These are phyloP conservation scores for Serranus cabrilla DNA, from an alignment of 2,797 vertebrate genomes.

Conservation along the genomic window DNA sequence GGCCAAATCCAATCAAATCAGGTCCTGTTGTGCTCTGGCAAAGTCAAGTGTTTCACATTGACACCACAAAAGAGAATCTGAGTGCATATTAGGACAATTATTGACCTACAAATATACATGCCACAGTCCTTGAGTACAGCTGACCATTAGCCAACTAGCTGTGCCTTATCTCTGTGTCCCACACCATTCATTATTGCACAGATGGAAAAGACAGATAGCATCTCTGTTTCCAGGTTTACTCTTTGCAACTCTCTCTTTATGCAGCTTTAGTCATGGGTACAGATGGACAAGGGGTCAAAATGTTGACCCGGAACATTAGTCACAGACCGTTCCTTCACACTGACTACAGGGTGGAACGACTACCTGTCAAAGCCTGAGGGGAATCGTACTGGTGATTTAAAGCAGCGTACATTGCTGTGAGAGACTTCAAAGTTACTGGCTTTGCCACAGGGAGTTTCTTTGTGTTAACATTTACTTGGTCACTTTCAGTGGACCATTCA, in stretches of 20 bases:
- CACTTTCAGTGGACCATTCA: constrained; percentile 3
- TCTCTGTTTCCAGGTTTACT: constrained; percentile 65
- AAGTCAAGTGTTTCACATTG: constrained; percentile 38
- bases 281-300: constrained; percentile 61
- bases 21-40: constrained; percentile 31
- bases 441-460: constrained; percentile 30
- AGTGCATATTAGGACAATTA: constrained; percentile 21
- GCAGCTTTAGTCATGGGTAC: constrained; percentile 30
- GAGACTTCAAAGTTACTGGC: constrained; percentile 63
- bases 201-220: constrained; percentile 69
- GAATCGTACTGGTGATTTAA: constrained; percentile 61
- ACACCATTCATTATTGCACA: constrained; percentile 53
- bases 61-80: constrained; percentile 8
- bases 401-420: constrained; percentile 14
- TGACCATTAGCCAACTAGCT: constrained; percentile 19
- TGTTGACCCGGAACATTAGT: constrained; percentile 59
- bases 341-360: constrained; percentile 54
- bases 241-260: constrained; percentile 22
- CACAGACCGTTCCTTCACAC: constrained; percentile 50
- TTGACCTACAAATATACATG: constrained; percentile 28
- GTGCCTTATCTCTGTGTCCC: constrained; percentile 49
- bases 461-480: constrained; percentile 35
- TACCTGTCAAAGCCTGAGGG: constrained; percentile 62
- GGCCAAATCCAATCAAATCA: constrained; percentile 42
- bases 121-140: constrained; percentile 5